Base-by-base conservation (phyloP, 2,888 invertebrate species). In the Axea sp. region DNA sequence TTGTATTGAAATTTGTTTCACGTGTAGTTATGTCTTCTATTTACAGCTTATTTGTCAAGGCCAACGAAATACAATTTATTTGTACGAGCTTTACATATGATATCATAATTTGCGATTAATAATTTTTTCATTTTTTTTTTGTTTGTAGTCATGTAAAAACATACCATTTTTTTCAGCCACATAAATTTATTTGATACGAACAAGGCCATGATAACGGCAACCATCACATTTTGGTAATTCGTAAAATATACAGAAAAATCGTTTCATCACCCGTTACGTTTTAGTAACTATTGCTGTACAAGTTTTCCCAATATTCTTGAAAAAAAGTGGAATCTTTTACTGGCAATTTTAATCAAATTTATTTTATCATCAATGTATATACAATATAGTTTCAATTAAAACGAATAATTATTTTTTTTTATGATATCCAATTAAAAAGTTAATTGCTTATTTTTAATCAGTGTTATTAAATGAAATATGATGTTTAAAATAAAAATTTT, bases 41-140 rank as follows among this genome's bases (percentile, higher is more conserved):
- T 55, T 55, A 55, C 47, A 12, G 65, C 31, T 37, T 65, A 65
- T 65, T 65, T 65, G 55, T 41, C 30, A n/a, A 35, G 14, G 28
- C 5, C 64, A 45, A 35, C 35, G 64, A 9, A 43, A 45, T 30
- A 37, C 17, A 35, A 43, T 33, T 55, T 65, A 35, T 53, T 53
- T 8, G 17, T 26, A 7, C 43, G 7, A 43, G 35, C 26, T 49
- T 49, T 31, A 49, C 37, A 24, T 49, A n/a, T n/a, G 41, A 41
- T 49, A 49, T 33, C 12, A 64, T 64, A 53, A 53, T 62, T 39
- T 26, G 12, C 37, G 45, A 45, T 45, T 47, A 43, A 57, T 22
- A 41, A 37, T 17, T 28, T 53, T 53, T 55, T 15, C n/a, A n/a
- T n/a, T n/a, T n/a, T n/a, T n/a, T n/a, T n/a, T n/a, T n/a, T n/a